Evolutionary conservation across 2,797 vertebrate genomes (phyloP).

Genomic region (Leptodactylus fallax): DNA sequence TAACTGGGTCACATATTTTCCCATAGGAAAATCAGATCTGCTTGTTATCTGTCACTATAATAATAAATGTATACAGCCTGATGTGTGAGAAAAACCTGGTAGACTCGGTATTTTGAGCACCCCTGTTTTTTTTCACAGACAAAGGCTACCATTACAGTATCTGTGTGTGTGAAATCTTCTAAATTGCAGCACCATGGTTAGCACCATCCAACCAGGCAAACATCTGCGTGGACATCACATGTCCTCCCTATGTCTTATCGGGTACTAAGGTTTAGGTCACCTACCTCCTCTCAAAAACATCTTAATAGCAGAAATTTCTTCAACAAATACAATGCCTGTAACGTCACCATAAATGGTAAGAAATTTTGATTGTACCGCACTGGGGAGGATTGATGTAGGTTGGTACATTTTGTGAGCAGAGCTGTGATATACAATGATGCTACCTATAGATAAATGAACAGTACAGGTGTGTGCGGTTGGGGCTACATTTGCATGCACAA

Average conservation of each 20-base stretch:
- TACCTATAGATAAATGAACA: not conserved
- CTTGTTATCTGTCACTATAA: slow-evolving; percentile 57
- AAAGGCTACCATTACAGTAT: not conserved
- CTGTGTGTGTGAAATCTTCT: not conserved
- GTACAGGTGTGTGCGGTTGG: not conserved
- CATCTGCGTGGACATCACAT: not conserved
- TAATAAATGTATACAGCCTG: slow-evolving; percentile 40
- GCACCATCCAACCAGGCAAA: not conserved
- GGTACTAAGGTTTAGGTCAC: no score
- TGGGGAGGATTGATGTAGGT: not conserved
- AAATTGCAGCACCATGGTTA: slow-evolving; percentile 4
- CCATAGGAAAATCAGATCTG: slow-evolving; percentile 62
- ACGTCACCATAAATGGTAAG: not conserved
- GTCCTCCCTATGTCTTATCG: not conserved
- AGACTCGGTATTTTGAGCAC: not conserved
- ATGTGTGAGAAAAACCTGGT: slow-evolving; percentile 34
- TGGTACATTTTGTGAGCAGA: not conserved
- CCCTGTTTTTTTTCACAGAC: not conserved
- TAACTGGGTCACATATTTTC: slow-evolving; percentile 63
- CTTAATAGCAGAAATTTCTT: no score
- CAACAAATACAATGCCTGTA: no score
- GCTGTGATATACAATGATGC: not conserved
- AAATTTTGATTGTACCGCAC: not conserved
- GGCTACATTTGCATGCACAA: not conserved
- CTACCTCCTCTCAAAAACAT: no score